Base-by-base conservation (phyloP, 2,888 invertebrate genomes). In the Eristalis intricaria region DNA sequence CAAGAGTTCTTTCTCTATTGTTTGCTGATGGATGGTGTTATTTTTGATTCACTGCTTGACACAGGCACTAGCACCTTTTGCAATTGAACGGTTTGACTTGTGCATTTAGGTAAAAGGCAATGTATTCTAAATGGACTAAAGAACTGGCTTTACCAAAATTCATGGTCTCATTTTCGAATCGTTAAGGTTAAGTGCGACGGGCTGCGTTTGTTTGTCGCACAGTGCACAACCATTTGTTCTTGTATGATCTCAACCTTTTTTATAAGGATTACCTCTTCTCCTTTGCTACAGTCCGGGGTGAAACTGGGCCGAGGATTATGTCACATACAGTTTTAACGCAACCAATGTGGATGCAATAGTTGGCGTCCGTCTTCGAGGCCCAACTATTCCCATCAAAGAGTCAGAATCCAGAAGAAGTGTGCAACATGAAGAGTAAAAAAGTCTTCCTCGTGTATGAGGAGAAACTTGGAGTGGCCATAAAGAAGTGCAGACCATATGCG, bases 361-460 rank as follows among this genome's bases (percentile, higher is more conserved):
- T 96, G 40, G 94, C 95, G 68, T 92, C 94, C 0, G 94, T 95
- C 85, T 95, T 97, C 91, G 92, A 94, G n/a, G 94, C 95, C 0
- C 91, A 92, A 40, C 92, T 94, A 26, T 90, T 92, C 5, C 91
- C 94, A 1, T 94, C 94, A 0, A 94, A 94, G 91, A 95, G 94
- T n/a, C 95, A 95, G 91, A 94, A 95, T 90, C 91, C 94, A 0
- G 90, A 91, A 8, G 92, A 94, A 3, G 94, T 95, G 73, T 96
- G 95, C 68, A 95, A 95, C 91, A 96, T 97, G 95, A 95, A 95
- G 89, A 94, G 94, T 10, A 95, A 95, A 88, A 95, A 95, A 91
- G 93, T 94, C 4, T 92, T 93, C 43, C 91, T 92, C 15, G 92
- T 94, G 61, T 96, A 95, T 92, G 95, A 96, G 90, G 94, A 94